Evolutionary conservation across 2,113 vertebrate species (phyloP), one percentile per base, ranked within the genome.

Genomic region (Oncorhynchus gorbuscha): DNA sequence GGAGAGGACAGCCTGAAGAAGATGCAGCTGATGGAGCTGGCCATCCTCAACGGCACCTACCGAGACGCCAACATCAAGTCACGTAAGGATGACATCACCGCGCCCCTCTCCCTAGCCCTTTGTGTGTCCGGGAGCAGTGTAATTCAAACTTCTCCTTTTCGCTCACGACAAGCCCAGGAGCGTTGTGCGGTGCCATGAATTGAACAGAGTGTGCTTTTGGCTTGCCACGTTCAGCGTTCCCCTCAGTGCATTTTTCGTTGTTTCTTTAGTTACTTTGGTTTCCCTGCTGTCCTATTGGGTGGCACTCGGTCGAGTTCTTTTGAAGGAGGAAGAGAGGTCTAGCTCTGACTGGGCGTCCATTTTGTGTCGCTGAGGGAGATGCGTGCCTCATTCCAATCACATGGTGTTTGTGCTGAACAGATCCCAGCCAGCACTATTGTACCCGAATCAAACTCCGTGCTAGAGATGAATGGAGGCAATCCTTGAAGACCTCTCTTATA

Each of bases 1-100:
- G 96, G 96, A 73, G 96, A 97, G 90, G 96, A 97, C 93, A 97
- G 95, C 89, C 93, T 97, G 92, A 97, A 97, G 91, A 97, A 97
- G 94, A 97, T 97, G 96, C 96, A 97, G 86, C 92, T 97, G 91
- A 97, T 97, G 96, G 96, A 97, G 83, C 93, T 97, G 74, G 96
- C 96, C 51, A 97, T 97, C 90, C 93, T 97, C 80, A 97, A 97
- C 45, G 96, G 96, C 92, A 97, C 96, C 64, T 97, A 97, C 94
- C 93, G 96, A 92, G 96, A 97, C 69, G 96, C 96, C 89, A 97
- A 97, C 94, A 94, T 97, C 89, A 97, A 97, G 95, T 95, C 95
- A 94, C 95, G 96, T 97, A 97, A 96, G 94, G 79, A 81, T 24
- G 64, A 75, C 68, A 32, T 24, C 12, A n/a, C 24, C n/a, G 5